Evolutionary conservation across 1,140 invertebrate species (phyloP).

Genomic region (Tetramorium parvispinum): DNA sequence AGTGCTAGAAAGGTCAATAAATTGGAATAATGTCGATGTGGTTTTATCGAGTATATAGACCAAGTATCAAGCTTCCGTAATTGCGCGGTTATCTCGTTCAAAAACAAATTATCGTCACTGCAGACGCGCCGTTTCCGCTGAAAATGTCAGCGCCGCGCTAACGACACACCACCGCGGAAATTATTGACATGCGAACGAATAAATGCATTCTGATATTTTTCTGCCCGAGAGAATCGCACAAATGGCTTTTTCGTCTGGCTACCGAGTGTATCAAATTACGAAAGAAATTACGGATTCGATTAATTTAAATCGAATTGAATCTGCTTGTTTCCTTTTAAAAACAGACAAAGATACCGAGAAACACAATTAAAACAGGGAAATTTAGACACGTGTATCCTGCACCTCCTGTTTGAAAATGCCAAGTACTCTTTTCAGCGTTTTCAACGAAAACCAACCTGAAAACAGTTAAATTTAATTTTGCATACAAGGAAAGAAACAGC

Average conservation of each 20-base stretch:
- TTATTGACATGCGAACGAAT: conserved; percentile 51
- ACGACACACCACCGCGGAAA: conserved; percentile 32
- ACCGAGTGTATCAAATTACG: background rate
- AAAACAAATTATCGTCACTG: conserved; percentile 58
- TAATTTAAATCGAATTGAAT: conserved; percentile 31
- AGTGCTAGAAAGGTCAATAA: background rate
- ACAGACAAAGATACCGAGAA: background rate
- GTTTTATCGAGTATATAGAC: background rate
- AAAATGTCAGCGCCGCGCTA: conserved; percentile 44
- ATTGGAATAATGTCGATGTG: background rate
- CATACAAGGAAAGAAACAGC: conserved; percentile 1
- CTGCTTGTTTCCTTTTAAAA: background rate
- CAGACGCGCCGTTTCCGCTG: conserved; percentile 38
- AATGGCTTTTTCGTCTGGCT: background rate
- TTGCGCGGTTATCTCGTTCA: conserved; percentile 33
- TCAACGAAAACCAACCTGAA: background rate
- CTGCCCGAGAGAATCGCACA: conserved; percentile 16
- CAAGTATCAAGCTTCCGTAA: conserved; percentile 34
- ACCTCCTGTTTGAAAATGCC: background rate
- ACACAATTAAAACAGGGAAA: background rate
- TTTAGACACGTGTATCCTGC: background rate
- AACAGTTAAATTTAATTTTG: background rate
- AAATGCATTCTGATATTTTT: conserved; percentile 50
- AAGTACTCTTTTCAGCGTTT: background rate
- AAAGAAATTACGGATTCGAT: background rate